Evolutionary conservation across 2,113 vertebrate species (phyloP).

Genomic region (Pituophis catenifer): DNA sequence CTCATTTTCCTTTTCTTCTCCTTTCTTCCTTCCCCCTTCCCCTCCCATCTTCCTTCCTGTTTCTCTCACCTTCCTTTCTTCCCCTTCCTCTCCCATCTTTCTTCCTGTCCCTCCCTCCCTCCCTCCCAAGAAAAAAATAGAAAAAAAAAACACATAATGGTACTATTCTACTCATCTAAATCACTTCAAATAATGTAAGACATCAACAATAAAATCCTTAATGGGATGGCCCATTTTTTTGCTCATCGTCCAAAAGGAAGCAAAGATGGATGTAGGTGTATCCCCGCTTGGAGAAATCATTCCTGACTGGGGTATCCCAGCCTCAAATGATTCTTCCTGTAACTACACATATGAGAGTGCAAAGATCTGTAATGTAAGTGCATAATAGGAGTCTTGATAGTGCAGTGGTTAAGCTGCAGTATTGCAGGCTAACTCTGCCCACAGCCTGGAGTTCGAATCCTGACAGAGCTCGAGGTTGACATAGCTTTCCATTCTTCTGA

Average conservation of each 20-base stretch:
- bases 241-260: neutral
- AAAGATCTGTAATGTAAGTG: neutral
- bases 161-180: neutral
- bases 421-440: too few species aligned
- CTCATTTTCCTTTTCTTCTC: too few species aligned
- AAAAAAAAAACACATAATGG: neutral
- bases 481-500: too few species aligned
- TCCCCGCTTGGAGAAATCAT: neutral
- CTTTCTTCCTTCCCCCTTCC: too few species aligned
- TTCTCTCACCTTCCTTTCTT: too few species aligned
- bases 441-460: too few species aligned
- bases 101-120: neutral
- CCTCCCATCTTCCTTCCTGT: neutral
- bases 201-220: neutral
- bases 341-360: neutral
- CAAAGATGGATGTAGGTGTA: neutral
- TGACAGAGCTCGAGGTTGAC: too few species aligned
- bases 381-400: neutral
- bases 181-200: neutral
- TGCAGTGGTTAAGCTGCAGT: neutral
- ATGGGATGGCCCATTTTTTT: neutral
- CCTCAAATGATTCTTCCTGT: neutral
- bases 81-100: too few species aligned
- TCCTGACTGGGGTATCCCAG: neutral
- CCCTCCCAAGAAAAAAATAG: neutral